Percentiles rank a stretch among this genome's conserved stretches.
Evolutionary conservation across 2,888 invertebrate species (phyloP).

Genomic region (Priocnemis perturbator): DNA sequence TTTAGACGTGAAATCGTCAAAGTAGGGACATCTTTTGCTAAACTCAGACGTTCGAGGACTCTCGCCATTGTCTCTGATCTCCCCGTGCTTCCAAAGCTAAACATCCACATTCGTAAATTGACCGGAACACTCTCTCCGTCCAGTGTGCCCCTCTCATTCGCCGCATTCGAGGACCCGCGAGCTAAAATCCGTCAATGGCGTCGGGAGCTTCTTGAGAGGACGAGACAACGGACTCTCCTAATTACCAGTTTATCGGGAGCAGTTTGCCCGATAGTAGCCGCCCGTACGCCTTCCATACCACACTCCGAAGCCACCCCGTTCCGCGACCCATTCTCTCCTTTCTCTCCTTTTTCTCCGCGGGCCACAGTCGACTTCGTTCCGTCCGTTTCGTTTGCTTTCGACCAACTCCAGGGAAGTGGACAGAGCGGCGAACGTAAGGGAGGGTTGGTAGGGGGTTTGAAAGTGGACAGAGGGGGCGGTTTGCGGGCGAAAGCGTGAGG

Average conservation of each 20-base stretch:
- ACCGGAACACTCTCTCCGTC: no score
- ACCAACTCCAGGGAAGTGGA: constrained; percentile 45
- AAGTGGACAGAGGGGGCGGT: background rate
- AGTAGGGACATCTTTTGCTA: no score
- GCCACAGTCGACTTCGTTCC: constrained; percentile 45
- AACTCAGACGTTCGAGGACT: no score
- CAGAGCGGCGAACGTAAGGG: constrained; percentile 22
- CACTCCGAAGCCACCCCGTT: constrained; percentile 12
- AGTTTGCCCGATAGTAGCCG: constrained; percentile 47
- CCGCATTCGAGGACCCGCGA: background rate
- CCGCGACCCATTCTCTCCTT: constrained; percentile 31
- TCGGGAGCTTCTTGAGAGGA: constrained; percentile 19
- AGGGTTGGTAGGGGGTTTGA: background rate
- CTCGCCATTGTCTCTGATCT: no score
- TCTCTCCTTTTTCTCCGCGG: constrained; percentile 44
- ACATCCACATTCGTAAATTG: background rate
- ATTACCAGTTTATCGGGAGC: constrained; percentile 67
- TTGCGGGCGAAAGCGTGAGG: constrained; percentile 42
- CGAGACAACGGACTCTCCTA: constrained; percentile 61
- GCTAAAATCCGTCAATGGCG: background rate
- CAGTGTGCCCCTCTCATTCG: no score
- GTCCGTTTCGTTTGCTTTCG: constrained; percentile 54
- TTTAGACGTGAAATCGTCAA: no score
- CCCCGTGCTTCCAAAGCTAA: no score
- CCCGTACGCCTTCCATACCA: constrained; percentile 32